Evolutionary conservation across 1,140 invertebrate genomes (phyloP).

Genomic region (Calosoma granatense): DNA sequence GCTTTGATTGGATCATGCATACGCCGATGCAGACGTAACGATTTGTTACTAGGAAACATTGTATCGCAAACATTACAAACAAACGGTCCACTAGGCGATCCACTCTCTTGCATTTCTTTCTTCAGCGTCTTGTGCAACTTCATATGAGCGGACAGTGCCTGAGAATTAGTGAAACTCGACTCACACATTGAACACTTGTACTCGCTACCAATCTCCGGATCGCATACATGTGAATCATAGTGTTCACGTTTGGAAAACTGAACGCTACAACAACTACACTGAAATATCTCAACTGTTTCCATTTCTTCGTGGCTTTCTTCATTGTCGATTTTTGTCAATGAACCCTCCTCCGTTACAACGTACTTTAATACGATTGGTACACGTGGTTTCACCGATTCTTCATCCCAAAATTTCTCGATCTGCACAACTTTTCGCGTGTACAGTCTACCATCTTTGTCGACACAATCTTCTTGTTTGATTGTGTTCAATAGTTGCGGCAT

Average conservation of each 20-base stretch:
- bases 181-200: slow-evolving; percentile 38
- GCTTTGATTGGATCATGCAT: slow-evolving; percentile 58
- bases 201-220: slow-evolving; percentile 26
- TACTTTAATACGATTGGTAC: slow-evolving; percentile 15
- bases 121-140: slow-evolving; percentile 35
- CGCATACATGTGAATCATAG: slow-evolving; percentile 26
- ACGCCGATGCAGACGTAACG: slow-evolving; percentile 53
- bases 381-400: slow-evolving; percentile 13
- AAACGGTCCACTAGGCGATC: slow-evolving; percentile 20
- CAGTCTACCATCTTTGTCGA: slow-evolving; percentile 39
- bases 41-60: slow-evolving; percentile 53
- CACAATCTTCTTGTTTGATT: slow-evolving; percentile 37
- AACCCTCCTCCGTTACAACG: slow-evolving; percentile 15
- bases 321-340: slow-evolving; percentile 17
- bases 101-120: background rate
- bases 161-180: slow-evolving; percentile 35
- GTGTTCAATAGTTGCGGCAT: slow-evolving; percentile 35
- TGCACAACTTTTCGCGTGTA: slow-evolving; percentile 44
- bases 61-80: slow-evolving; percentile 53
- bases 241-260: slow-evolving; percentile 24
- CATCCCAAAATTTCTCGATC: slow-evolving; percentile 44
- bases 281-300: slow-evolving; percentile 20
- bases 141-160: slow-evolving; percentile 41
- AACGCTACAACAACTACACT: slow-evolving; percentile 23
- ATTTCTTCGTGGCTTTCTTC: slow-evolving; percentile 13